These are phyloP conservation scores for Corydoras maculifer DNA, from an alignment of 2,113 vertebrate genomes.

Conservation along the genomic window DNA sequence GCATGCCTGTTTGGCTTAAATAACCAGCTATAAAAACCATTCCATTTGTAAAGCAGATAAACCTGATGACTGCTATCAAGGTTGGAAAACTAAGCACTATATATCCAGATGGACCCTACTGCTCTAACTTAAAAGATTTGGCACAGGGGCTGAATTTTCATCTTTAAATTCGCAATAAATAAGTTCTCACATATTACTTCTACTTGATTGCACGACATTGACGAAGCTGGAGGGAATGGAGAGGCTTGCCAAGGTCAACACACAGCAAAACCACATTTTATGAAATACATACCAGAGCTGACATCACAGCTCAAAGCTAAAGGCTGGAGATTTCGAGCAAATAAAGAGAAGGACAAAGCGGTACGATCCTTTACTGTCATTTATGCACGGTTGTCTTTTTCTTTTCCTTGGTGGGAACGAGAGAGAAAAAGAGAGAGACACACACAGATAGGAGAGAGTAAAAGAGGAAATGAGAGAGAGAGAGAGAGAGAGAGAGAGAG, in stretches of 20 bases:
- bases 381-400: neutral
- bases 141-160: slow-evolving; percentile 23
- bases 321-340: slow-evolving; percentile 23
- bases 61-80: no score
- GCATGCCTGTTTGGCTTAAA: no score
- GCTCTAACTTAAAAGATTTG: slow-evolving; percentile 22
- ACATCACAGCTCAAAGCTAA: slow-evolving; percentile 36
- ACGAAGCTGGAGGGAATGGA: slow-evolving; percentile 33
- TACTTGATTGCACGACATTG: slow-evolving; percentile 38
- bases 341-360: slow-evolving; percentile 26
- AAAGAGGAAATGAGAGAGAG: no score
- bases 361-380: neutral
- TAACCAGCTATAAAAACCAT: no score
- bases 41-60: no score
- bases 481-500: neutral
- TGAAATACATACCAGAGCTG: slow-evolving; percentile 39
- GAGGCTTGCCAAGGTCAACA: slow-evolving; percentile 43
- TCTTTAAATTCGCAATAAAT: slow-evolving; percentile 21
- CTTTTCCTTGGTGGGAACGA: neutral
- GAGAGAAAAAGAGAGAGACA: no score
- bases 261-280: slow-evolving; percentile 26
- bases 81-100: neutral
- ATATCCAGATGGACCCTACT: slow-evolving; percentile 7
- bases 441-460: no score
- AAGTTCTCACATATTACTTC: slow-evolving; percentile 25